These are phyloP conservation scores for Adelosebastes latens DNA, from an alignment of 2,797 vertebrate species.

Conservation along the genomic window DNA sequence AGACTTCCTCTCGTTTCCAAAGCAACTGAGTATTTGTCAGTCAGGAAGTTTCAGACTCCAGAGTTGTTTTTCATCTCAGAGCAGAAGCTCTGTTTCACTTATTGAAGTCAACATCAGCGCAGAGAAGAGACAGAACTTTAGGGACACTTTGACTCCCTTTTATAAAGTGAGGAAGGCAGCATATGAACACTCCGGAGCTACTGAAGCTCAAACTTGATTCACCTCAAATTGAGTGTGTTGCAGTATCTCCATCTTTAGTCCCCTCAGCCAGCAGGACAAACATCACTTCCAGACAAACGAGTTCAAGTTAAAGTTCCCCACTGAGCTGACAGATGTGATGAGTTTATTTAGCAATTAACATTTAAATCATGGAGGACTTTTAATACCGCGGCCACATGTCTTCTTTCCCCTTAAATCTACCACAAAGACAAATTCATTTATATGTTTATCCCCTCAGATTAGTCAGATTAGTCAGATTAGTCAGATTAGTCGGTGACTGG, in stretches of 20 bases:
- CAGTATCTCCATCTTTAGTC: neutral
- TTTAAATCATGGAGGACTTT: conserved; percentile 31
- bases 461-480: conserved; percentile 32
- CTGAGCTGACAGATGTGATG: conserved; percentile 37
- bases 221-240: neutral
- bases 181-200: neutral
- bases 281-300: neutral
- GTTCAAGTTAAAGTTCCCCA: neutral
- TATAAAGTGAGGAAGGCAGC: too few species aligned
- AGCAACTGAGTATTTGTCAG: conserved; percentile 25
- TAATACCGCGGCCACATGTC: conserved; percentile 5
- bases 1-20: conserved; percentile 34
- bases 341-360: conserved; percentile 34
- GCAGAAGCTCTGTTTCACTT: neutral
- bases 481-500: conserved; percentile 2
- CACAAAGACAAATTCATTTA: conserved; percentile 26
- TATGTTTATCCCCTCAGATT: conserved; percentile 36
- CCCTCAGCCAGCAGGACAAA: neutral
- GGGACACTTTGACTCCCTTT: neutral
- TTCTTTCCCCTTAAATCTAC: neutral
- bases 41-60: neutral
- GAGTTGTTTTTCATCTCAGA: neutral
- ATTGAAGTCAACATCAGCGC: neutral
- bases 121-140: neutral
- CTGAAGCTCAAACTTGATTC: neutral